These are phyloP conservation scores for Phenacoccus solenopsis DNA, from an alignment of 1,140 invertebrate genomes.

Conservation along the genomic window DNA sequence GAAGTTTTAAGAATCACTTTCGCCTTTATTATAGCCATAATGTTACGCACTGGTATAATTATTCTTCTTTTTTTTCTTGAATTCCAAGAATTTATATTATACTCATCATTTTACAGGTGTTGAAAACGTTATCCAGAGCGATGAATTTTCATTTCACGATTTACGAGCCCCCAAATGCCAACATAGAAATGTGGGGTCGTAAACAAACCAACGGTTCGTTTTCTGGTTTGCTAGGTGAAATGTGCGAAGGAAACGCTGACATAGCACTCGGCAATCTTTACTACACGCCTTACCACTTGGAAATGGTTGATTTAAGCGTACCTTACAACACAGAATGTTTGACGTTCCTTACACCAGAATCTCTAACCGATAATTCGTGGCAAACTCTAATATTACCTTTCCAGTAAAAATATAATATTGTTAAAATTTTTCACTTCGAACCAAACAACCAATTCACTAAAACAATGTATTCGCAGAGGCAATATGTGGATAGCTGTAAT, in stretches of 20 bases:
- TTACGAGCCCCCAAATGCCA: conserved; percentile 45
- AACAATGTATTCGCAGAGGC: conserved; percentile 39
- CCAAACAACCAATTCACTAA: too few species aligned
- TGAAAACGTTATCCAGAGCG: conserved; percentile 46
- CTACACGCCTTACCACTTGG: conserved; percentile 51
- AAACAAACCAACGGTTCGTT: conserved; percentile 44
- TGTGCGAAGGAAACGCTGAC: conserved; percentile 49
- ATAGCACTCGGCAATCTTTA: conserved; percentile 64
- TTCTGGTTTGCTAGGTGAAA: conserved; percentile 55
- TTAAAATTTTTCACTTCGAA: too few species aligned
- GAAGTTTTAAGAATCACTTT: too few species aligned
- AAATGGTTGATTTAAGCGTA: conserved; percentile 57
- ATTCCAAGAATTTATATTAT: too few species aligned
- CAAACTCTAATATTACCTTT: conserved; percentile 67
- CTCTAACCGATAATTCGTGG: conserved; percentile 64
- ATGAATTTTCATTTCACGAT: conserved; percentile 54
- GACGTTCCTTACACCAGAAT: conserved; percentile 68
- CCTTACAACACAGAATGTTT: conserved; percentile 68
- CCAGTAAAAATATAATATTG: too few species aligned
- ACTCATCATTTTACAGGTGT: conserved; percentile 42
- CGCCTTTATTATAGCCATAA: too few species aligned
- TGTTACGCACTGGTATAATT: too few species aligned
- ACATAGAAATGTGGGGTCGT: conserved; percentile 49
- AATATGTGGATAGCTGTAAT: conserved; percentile 49
- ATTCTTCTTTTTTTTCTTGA: too few species aligned